phyloP scores from a whole-genome alignment of 2,888 invertebrate genomes.

The Sphecodes monilicornis region DNA sequence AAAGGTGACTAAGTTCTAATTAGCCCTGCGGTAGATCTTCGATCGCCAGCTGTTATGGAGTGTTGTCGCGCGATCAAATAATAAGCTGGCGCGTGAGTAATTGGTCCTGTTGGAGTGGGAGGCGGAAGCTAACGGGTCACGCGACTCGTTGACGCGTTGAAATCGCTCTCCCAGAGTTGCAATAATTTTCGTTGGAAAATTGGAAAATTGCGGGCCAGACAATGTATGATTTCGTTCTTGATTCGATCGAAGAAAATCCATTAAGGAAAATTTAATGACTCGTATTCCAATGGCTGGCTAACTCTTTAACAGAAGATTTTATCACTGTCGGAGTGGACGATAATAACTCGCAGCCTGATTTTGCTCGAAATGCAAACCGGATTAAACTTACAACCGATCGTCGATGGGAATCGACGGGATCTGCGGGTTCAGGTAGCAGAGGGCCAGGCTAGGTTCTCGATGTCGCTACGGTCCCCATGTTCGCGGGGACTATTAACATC shows the following conservation, averaged over 20 bases:
- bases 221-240: neutral
- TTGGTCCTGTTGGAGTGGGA: neutral
- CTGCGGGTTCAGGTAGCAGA: neutral
- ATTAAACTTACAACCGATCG: neutral
- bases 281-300: too few relatives aligned
- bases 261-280: neutral
- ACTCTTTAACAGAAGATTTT: too few relatives aligned
- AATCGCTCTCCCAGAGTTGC: too few relatives aligned
- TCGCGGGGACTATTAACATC: conserved; percentile 1
- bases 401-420: neutral
- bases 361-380: too few relatives aligned
- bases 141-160: too few relatives aligned
- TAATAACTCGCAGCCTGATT: too few relatives aligned
- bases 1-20: neutral
- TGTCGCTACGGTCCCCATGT: neutral
- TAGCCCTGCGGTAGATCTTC: neutral
- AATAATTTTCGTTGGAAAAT: neutral
- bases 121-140: neutral
- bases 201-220: neutral
- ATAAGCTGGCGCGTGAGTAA: neutral
- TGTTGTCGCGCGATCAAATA: neutral
- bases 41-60: neutral
- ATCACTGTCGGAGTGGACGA: too few relatives aligned
- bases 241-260: neutral
- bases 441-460: neutral